These are phyloP conservation scores for Oscheius sp. DNA, from an alignment of 1,140 invertebrate genomes.

Conservation along the genomic window DNA sequence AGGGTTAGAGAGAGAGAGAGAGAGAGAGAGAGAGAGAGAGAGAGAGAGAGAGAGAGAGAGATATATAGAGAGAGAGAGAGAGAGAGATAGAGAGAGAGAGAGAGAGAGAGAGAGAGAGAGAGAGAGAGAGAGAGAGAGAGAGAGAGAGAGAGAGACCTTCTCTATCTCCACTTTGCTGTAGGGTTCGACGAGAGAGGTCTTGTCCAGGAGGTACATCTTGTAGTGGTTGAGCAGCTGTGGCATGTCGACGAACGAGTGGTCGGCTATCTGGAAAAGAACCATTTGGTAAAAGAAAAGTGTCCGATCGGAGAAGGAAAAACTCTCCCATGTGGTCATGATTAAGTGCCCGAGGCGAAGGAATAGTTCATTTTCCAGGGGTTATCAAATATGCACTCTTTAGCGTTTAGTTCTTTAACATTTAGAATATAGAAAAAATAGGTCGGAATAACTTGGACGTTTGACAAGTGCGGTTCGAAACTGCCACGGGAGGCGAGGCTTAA, in stretches of 20 bases:
- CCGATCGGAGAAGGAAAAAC: too few relatives aligned
- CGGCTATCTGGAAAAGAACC: constrained; percentile 92
- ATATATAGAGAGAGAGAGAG: not conserved
- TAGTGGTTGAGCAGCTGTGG: constrained; percentile 86
- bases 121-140: not conserved
- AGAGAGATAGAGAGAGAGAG: not conserved
- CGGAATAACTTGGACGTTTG: too few relatives aligned
- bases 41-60: not conserved
- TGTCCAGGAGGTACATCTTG: constrained; percentile 91
- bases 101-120: not conserved
- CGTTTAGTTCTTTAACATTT: too few relatives aligned
- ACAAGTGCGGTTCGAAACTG: too few relatives aligned
- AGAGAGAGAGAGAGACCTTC: not conserved
- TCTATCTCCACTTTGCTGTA: constrained; percentile 53
- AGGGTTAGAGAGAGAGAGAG: not conserved
- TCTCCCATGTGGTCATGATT: too few relatives aligned
- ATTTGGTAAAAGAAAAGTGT: too few relatives aligned
- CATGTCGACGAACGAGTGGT: constrained; percentile 88
- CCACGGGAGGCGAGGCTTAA: too few relatives aligned
- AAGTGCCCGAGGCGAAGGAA: too few relatives aligned
- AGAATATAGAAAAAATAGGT: too few relatives aligned
- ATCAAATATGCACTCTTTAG: not conserved
- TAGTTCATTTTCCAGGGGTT: too few relatives aligned
- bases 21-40: not conserved
- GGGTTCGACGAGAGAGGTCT: constrained; percentile 84